Evolutionary conservation across 2,797 vertebrate species (phyloP).

Genomic region (Glossophaga mutica): DNA sequence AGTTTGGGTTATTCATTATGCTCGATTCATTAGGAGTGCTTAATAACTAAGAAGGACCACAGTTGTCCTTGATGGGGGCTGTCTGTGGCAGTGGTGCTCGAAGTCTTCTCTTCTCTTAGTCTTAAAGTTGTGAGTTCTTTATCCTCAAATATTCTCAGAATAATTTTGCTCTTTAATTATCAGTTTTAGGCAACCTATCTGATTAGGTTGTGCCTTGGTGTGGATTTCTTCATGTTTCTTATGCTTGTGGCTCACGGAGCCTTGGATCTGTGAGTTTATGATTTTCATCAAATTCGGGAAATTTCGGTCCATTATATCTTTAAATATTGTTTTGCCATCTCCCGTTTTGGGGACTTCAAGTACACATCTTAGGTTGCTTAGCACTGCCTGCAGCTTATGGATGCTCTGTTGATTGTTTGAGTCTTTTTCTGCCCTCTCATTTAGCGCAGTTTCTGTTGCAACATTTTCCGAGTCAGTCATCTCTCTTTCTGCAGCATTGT

Average conservation of each 20-base stretch:
- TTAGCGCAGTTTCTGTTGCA: background rate
- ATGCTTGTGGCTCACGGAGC: background rate
- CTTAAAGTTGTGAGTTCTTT: background rate
- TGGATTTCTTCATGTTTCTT: background rate
- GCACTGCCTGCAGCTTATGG: background rate
- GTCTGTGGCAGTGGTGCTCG: background rate
- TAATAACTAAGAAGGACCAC: background rate
- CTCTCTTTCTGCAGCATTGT: background rate
- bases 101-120: background rate
- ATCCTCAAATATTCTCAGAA: background rate
- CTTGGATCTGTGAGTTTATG: background rate
- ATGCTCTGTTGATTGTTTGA: background rate
- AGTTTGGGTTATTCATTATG: background rate
- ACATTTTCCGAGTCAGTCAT: background rate
- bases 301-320: background rate
- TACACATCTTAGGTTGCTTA: background rate
- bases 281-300: conserved; percentile 28
- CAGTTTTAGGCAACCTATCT: background rate
- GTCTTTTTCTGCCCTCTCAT: background rate
- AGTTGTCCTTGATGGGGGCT: background rate
- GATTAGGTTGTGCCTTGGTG: background rate
- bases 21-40: background rate
- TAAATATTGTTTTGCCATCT: background rate
- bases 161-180: background rate
- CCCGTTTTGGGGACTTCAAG: background rate